Conservation (phyloP, 1,140 invertebrate species). For the Ladona fulva region DNA sequence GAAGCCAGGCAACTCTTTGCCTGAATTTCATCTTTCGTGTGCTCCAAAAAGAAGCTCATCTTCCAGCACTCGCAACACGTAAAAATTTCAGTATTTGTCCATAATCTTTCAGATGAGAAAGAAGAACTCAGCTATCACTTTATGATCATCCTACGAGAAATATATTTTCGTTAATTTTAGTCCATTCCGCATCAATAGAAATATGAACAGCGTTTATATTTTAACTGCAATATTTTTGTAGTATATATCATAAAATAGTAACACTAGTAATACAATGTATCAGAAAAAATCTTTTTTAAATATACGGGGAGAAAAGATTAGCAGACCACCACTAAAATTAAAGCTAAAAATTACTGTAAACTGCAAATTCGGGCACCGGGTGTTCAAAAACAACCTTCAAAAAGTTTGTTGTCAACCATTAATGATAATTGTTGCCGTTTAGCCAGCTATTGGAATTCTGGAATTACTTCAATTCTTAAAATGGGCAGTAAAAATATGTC, state of each 20-base stretch:
- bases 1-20: slow-evolving; percentile 17
- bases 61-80: no score
- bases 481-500: neutral
- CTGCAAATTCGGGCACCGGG: neutral
- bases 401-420: neutral
- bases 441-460: no score
- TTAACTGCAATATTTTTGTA: no score
- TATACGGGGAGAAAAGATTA: no score
- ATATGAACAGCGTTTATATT: neutral
- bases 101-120: neutral
- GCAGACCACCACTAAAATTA: no score
- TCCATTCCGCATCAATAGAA: neutral
- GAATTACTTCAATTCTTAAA: neutral
- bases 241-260: no score
- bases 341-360: neutral
- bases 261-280: no score
- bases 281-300: no score
- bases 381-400: neutral
- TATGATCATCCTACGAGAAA: neutral
- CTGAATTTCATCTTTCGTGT: slow-evolving; percentile 18
- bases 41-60: no score
- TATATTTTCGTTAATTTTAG: neutral
- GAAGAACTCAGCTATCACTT: neutral
- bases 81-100: neutral
- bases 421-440: neutral